phyloP scores from a whole-genome alignment of 1,140 invertebrate species.

The Reticulitermes speratus region DNA sequence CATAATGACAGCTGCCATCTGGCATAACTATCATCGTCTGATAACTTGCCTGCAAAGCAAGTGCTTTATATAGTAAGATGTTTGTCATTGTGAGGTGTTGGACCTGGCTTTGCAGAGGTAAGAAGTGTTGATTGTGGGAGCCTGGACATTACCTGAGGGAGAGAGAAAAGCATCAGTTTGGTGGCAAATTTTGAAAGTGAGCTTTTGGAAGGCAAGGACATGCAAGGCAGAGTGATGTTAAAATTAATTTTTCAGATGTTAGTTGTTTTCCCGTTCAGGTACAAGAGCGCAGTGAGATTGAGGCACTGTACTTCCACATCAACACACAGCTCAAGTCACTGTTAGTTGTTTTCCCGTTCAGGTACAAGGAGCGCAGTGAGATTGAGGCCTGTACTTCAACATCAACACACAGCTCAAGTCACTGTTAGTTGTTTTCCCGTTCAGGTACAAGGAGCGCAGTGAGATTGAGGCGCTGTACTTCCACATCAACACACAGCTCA shows the following conservation, averaged over 20 bases:
- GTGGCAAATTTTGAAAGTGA: too few species aligned
- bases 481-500: slow-evolving; percentile 94
- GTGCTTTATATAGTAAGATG: too few species aligned
- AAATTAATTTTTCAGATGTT: not conserved
- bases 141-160: too few species aligned
- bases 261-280: slow-evolving; percentile 54
- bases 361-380: slow-evolving; percentile 94
- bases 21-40: too few species aligned
- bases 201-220: too few species aligned
- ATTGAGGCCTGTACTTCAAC: slow-evolving; percentile 96
- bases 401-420: slow-evolving; percentile 96
- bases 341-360: slow-evolving; percentile 42
- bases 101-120: too few species aligned
- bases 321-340: slow-evolving; percentile 94
- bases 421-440: slow-evolving; percentile 46
- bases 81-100: too few species aligned
- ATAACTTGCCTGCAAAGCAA: too few species aligned
- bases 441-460: slow-evolving; percentile 89
- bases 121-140: too few species aligned
- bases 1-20: too few species aligned
- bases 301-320: slow-evolving; percentile 94
- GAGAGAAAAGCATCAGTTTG: too few species aligned
- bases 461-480: slow-evolving; percentile 97
- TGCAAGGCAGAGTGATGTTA: too few species aligned
- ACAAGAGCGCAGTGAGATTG: slow-evolving; percentile 96